phyloP scores from a whole-genome alignment of 2,113 vertebrate genomes.

The Myiagra hebetior region DNA sequence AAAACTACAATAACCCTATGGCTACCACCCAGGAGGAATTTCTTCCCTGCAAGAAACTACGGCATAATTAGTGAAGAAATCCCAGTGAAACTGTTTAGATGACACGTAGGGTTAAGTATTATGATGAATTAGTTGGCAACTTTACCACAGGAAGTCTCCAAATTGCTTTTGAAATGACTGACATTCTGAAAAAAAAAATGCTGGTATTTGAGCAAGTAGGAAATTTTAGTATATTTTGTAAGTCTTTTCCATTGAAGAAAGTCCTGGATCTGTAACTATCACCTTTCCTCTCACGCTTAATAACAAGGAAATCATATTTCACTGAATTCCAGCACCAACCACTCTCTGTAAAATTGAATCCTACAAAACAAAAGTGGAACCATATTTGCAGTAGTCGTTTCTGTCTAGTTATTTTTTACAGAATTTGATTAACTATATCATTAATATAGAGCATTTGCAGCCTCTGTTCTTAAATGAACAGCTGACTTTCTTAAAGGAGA shows the following conservation, averaged over 20 bases:
- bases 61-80: neutral
- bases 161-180: neutral
- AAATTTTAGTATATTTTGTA: neutral
- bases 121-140: neutral
- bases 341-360: neutral
- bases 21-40: neutral
- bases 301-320: neutral
- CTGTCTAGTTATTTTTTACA: neutral
- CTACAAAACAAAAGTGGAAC: neutral
- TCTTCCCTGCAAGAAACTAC: neutral
- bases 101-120: neutral
- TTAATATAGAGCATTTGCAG: neutral
- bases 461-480: neutral
- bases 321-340: neutral
- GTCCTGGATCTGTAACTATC: neutral
- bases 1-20: neutral
- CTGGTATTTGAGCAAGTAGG: neutral
- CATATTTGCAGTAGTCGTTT: neutral
- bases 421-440: neutral
- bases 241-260: neutral
- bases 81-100: neutral
- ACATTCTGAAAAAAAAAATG: neutral
- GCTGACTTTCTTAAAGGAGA: neutral
- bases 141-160: neutral
- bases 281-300: neutral